These are phyloP conservation scores for Sphaerodactylus townsendi DNA, from an alignment of 2,113 vertebrate genomes.

Conservation along the genomic window DNA sequence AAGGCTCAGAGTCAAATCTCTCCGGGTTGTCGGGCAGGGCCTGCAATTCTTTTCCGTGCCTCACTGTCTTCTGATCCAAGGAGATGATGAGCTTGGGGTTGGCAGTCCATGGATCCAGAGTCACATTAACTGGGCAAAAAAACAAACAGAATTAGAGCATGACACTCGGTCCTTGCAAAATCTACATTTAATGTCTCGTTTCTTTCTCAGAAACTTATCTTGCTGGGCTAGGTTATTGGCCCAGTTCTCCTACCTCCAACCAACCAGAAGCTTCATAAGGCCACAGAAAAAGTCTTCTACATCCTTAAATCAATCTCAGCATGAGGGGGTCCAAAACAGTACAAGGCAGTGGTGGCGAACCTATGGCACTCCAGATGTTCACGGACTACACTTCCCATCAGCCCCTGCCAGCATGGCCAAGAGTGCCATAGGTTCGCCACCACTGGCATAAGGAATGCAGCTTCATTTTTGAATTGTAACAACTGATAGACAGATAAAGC, in stretches of 20 bases:
- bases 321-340: no score
- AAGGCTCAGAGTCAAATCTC: slow-evolving; percentile 59
- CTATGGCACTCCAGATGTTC: no score
- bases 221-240: neutral
- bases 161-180: neutral
- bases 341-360: no score
- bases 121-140: slow-evolving; percentile 56
- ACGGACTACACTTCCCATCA: no score
- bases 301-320: neutral
- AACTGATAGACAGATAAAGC: no score
- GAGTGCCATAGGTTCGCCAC: no score
- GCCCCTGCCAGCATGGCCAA: no score
- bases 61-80: slow-evolving; percentile 62
- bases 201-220: neutral
- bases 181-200: neutral
- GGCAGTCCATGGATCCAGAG: slow-evolving; percentile 73
- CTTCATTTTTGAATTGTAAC: neutral
- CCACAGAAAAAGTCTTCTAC: neutral
- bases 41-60: slow-evolving; percentile 41
- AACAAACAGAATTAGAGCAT: neutral
- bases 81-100: slow-evolving; percentile 66
- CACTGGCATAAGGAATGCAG: no score
- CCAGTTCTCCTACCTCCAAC: neutral
- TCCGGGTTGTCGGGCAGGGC: slow-evolving; percentile 60
- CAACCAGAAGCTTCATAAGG: neutral